These are phyloP conservation scores for Paraescarpia echinospica DNA, from an alignment of 1,140 invertebrate species.

Conservation along the genomic window DNA sequence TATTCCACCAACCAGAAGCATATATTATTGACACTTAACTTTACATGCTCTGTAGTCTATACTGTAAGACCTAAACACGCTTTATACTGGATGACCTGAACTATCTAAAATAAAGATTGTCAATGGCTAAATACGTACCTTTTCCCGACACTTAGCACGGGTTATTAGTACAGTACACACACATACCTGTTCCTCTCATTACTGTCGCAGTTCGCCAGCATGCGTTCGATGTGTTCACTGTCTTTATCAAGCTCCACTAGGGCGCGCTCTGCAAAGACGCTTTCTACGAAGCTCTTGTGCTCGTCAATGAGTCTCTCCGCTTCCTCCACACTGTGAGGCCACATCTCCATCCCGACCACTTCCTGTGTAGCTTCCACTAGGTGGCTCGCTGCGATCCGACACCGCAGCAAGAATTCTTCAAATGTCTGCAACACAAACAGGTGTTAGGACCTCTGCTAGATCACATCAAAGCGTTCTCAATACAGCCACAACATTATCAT, in stretches of 20 bases:
- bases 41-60: neutral
- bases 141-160: no score
- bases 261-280: constrained; percentile 46
- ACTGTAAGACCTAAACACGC: neutral
- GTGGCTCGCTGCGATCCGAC: constrained; percentile 43
- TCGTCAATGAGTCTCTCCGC: constrained; percentile 44
- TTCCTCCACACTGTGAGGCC: constrained; percentile 39
- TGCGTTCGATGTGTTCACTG: constrained; percentile 45
- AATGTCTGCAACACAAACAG: constrained; percentile 42
- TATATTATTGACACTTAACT: neutral
- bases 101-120: neutral
- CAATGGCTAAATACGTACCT: neutral
- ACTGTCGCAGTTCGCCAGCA: constrained; percentile 43
- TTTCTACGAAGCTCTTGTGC: constrained; percentile 44
- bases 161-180: neutral
- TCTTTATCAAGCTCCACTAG: constrained; percentile 48
- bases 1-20: neutral
- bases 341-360: constrained; percentile 33
- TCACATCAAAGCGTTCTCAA: constrained; percentile 1
- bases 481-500: neutral
- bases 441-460: neutral
- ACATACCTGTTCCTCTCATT: constrained; percentile 45
- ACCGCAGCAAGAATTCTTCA: constrained; percentile 51
- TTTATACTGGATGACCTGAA: neutral
- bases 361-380: constrained; percentile 49